Evolutionary conservation across 2,113 vertebrate genomes (phyloP).

Genomic region (Xenotilapia flavipinnis): DNA sequence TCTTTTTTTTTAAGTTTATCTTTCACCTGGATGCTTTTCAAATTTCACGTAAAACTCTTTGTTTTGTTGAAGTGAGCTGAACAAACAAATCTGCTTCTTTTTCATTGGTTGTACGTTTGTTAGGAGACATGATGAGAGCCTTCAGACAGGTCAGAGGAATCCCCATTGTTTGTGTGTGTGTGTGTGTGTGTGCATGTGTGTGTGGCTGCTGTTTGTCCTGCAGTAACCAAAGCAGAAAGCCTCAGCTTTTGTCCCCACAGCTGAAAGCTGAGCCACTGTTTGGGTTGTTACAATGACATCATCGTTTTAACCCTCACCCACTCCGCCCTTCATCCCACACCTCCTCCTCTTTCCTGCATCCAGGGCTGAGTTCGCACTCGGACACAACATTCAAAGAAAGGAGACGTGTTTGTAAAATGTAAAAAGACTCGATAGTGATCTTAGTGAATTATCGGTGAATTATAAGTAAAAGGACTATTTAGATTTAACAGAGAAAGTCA

Average conservation of each 20-base stretch:
- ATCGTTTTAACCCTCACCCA: slow-evolving; percentile 18
- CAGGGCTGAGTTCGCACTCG: not conserved
- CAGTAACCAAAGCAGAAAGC: slow-evolving; percentile 52
- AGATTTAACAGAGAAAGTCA: not conserved
- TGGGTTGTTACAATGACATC: slow-evolving; percentile 62
- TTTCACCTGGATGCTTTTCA: not conserved
- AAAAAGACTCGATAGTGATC: not conserved
- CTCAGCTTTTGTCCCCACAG: slow-evolving; percentile 16
- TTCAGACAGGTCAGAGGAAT: not conserved
- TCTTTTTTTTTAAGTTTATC: not conserved
- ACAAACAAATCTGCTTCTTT: not conserved
- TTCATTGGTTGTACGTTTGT: not conserved
- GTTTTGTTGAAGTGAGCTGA: not conserved
- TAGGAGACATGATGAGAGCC: not conserved
- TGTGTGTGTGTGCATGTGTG: fast-evolving
- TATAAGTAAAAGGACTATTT: not conserved
- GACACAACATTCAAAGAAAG: not conserved
- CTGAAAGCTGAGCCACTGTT: slow-evolving; percentile 50
- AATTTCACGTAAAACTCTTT: not conserved
- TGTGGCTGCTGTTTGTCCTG: not conserved
- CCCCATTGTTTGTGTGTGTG: not conserved
- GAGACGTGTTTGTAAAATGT: not conserved
- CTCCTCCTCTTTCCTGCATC: not conserved
- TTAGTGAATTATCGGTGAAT: not conserved
- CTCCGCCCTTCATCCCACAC: not conserved